A percentile compares a stretch with the other conserved stretches of the same genome.
Evolutionary conservation across 1,140 invertebrate species (phyloP).

Genomic region (Dreissena polymorpha): DNA sequence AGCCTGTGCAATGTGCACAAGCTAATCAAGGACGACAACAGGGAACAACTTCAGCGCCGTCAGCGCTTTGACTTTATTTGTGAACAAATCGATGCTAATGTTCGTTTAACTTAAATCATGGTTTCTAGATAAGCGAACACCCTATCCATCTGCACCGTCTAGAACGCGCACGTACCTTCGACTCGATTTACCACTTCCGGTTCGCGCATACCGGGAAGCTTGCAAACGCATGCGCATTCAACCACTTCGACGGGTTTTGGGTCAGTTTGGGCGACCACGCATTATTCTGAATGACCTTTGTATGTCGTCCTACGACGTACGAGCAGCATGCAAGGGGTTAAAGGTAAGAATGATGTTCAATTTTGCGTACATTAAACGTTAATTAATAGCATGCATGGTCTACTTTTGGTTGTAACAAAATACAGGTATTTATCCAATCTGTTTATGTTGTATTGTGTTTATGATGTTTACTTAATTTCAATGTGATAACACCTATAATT

Average conservation of each 20-base stretch:
- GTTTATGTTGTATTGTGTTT: not conserved
- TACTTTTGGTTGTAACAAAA: not conserved
- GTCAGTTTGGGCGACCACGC: conserved; percentile 51
- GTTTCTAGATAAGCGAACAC: too few relatives aligned
- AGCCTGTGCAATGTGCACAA: too few relatives aligned
- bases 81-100: too few relatives aligned
- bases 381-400: not conserved
- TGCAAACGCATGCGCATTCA: conserved; percentile 35
- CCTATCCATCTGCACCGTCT: not conserved
- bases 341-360: conserved; percentile 34
- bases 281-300: conserved; percentile 57
- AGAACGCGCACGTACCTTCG: conserved; percentile 20
- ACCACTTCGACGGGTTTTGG: conserved; percentile 45
- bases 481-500: too few relatives aligned
- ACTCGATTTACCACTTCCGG: conserved; percentile 16
- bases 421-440: not conserved
- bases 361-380: not conserved
- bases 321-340: conserved; percentile 56
- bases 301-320: conserved; percentile 50
- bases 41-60: too few relatives aligned
- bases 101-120: too few relatives aligned
- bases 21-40: too few relatives aligned
- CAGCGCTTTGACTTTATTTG: too few relatives aligned
- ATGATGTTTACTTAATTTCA: too few relatives aligned
- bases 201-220: conserved; percentile 36